Evolutionary conservation across 2,113 vertebrate species (phyloP).

Genomic region (Oryctolagus cuniculus): mOryCun1.1 NC_091444.1:7555501-7556000

Average conservation of each 20-base stretch:
- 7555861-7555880: background rate
- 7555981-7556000: background rate
- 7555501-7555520: background rate
- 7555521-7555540: background rate
- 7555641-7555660: background rate
- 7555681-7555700: rapidly evolving
- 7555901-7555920: background rate
- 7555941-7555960: background rate
- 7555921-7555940: background rate
- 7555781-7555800: background rate
- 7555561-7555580: background rate
- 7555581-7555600: background rate
- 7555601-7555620: background rate
- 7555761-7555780: background rate
- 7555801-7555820: background rate
- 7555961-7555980: background rate
- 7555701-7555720: rapidly evolving
- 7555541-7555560: background rate
- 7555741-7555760: background rate
- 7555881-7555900: background rate
- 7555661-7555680: background rate
- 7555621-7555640: background rate
- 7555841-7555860: background rate
- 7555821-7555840: background rate
- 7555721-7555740: rapidly evolving